These are phyloP conservation scores for Priocnemis perturbator DNA, from an alignment of 2,888 invertebrate genomes.

Conservation along the genomic window DNA sequence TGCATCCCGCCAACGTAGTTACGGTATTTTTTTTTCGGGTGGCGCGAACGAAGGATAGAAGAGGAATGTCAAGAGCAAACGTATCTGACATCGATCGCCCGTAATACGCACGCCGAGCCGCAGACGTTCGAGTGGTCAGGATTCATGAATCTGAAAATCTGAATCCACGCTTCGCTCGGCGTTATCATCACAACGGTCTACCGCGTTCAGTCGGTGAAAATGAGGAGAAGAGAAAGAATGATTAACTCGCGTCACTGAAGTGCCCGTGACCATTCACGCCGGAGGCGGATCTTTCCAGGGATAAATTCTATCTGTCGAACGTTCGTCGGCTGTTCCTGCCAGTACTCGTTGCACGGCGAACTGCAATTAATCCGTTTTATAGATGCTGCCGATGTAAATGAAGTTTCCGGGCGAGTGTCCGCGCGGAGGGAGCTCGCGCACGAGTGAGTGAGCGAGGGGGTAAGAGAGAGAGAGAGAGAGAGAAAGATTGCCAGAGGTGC, in stretches of 20 bases:
- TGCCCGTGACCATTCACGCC: background rate
- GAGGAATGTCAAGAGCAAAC: no score
- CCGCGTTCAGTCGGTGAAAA: background rate
- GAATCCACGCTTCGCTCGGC: no score
- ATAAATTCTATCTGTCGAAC: constrained; percentile 45
- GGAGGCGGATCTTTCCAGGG: constrained; percentile 19
- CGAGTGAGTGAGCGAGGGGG: constrained; percentile 8
- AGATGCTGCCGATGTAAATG: constrained; percentile 59
- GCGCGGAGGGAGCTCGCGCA: constrained; percentile 16
- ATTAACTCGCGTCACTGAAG: background rate
- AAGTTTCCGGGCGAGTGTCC: constrained; percentile 46
- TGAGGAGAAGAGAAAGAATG: background rate
- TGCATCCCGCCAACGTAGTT: no score
- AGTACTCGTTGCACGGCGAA: constrained; percentile 36
- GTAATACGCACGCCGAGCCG: no score
- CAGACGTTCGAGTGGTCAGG: no score
- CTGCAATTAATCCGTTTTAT: constrained; percentile 63
- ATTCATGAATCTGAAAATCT: no score
- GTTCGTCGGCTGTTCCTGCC: constrained; percentile 31
- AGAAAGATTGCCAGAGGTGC: background rate
- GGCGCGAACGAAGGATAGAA: no score
- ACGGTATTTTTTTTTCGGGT: no score
- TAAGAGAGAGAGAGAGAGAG: background rate
- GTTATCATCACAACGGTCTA: no score
- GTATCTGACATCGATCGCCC: no score